A percentile compares a stretch with the other conserved stretches of the same genome.
Evolutionary conservation across 1,140 invertebrate genomes (phyloP).

Genomic region (Apis florea): DNA sequence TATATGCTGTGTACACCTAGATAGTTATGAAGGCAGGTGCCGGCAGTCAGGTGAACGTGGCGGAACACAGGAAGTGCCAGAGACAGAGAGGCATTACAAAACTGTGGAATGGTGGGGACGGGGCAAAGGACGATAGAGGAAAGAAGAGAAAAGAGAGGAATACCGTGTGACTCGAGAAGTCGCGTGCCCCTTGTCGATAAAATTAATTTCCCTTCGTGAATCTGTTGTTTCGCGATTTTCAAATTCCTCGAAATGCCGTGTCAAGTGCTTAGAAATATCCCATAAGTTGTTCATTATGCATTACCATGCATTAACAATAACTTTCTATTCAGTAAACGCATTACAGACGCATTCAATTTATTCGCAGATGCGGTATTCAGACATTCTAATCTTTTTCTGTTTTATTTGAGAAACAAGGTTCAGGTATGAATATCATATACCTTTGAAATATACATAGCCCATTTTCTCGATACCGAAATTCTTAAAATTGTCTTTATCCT

Average conservation of each 20-base stretch:
- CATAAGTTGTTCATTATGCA: too few species aligned
- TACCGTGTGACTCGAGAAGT: constrained; percentile 21
- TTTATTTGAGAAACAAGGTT: background rate
- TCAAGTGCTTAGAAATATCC: background rate
- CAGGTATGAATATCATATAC: too few species aligned
- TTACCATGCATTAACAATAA: background rate
- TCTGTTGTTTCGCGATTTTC: background rate
- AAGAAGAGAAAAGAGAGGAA: constrained; percentile 29
- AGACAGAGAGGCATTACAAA: constrained; percentile 67
- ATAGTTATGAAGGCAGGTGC: constrained; percentile 71
- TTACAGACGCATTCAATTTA: constrained; percentile 1
- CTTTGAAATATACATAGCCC: background rate
- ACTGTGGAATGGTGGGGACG: constrained; percentile 14
- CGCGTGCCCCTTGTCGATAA: constrained; percentile 16
- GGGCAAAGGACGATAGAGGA: constrained; percentile 15
- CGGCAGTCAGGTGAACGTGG: constrained; percentile 74
- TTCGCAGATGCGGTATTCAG: background rate
- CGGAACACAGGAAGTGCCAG: constrained; percentile 76
- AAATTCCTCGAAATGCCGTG: background rate
- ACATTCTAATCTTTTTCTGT: background rate
- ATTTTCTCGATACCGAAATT: background rate
- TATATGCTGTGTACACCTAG: constrained; percentile 60
- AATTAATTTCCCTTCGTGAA: background rate
- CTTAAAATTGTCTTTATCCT: background rate
- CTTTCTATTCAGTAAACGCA: too few species aligned